A percentile compares a stretch with the other conserved stretches of the same genome.
Conservation (phyloP, 1,140 invertebrate species). For the Coelopa frigida region DNA sequence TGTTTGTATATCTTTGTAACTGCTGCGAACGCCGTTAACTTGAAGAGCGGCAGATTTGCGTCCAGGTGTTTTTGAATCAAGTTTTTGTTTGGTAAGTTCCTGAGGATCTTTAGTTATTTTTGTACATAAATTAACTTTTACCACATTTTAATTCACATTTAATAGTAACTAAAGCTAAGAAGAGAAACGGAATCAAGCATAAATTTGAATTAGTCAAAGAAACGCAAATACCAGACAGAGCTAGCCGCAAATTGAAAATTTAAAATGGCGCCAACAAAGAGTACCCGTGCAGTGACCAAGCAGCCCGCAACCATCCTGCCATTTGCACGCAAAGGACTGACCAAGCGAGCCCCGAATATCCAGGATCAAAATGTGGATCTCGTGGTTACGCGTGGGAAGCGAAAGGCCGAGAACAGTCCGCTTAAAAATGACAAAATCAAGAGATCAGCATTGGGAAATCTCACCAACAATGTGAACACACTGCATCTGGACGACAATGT, state of each 20-base stretch:
- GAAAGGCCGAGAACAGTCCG: constrained; percentile 42
- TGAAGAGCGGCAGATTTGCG: constrained; percentile 9
- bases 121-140: too few species aligned
- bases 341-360: constrained; percentile 41
- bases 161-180: not conserved
- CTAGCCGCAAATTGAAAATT: too few species aligned
- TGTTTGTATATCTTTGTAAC: constrained; percentile 7
- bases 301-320: constrained; percentile 21
- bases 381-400: constrained; percentile 35
- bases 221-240: too few species aligned
- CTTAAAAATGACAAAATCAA: constrained; percentile 48
- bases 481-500: constrained; percentile 9
- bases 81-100: constrained; percentile 4
- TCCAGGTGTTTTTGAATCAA: constrained; percentile 8
- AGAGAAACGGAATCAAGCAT: too few species aligned
- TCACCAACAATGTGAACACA: constrained; percentile 53
- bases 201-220: too few species aligned
- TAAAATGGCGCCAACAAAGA: constrained; percentile 43
- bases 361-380: constrained; percentile 30
- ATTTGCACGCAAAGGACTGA: constrained; percentile 39
- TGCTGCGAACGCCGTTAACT: constrained; percentile 7
- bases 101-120: too few species aligned
- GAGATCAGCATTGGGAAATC: constrained; percentile 57
- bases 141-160: not conserved
- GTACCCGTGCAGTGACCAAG: constrained; percentile 19